phyloP scores from a whole-genome alignment of 2,113 vertebrate genomes.

The Neogale vison region DNA sequence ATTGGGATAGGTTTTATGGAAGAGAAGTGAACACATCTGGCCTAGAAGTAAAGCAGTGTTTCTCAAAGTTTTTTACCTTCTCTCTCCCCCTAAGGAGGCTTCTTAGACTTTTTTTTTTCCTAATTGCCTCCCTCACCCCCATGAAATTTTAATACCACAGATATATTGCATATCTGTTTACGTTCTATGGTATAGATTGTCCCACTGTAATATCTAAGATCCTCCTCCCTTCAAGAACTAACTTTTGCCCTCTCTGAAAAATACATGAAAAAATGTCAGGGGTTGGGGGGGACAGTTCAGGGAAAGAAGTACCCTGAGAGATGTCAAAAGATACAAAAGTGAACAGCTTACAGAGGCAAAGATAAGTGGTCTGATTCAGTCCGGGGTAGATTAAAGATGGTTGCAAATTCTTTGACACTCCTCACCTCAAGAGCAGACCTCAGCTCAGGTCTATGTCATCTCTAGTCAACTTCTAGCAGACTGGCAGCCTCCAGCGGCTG shows the following conservation, averaged over 20 bases:
- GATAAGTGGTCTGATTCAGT: neutral
- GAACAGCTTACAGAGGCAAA: neutral
- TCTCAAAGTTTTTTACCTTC: neutral
- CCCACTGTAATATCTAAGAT: neutral
- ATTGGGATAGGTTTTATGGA: neutral
- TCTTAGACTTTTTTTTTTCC: neutral
- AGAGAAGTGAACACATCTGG: neutral
- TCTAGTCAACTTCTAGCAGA: neutral
- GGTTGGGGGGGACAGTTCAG: neutral
- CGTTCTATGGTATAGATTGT: neutral
- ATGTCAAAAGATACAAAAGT: neutral
- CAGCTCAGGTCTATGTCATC: no score
- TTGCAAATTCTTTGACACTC: neutral
- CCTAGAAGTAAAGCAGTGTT: neutral
- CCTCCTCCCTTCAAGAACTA: neutral
- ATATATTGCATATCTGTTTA: neutral
- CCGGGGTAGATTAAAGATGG: neutral
- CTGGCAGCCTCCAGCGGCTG: neutral
- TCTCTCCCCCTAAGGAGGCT: accelerated
- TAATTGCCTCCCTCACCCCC: neutral
- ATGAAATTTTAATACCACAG: neutral
- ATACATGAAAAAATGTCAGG: neutral
- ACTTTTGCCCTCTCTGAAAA: neutral
- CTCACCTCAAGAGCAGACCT: neutral
- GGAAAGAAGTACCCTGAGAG: neutral